These are phyloP conservation scores for Leptinotarsa juncta DNA, from an alignment of 2,888 invertebrate species.

Conservation along the genomic window DNA sequence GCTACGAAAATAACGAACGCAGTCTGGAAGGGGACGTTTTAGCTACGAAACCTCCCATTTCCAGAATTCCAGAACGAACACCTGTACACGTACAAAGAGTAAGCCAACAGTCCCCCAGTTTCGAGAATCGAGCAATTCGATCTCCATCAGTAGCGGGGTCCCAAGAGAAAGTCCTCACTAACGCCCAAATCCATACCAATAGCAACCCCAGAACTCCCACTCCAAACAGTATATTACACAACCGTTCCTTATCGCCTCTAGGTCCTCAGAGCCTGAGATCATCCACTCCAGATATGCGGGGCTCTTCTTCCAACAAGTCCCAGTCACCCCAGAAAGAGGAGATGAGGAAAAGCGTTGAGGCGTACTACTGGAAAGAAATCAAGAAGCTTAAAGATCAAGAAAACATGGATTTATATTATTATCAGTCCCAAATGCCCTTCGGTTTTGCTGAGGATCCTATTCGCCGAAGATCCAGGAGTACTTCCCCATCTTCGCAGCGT, in stretches of 20 bases:
- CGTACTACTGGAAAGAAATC: conserved; percentile 77
- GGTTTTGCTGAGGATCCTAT: conserved; percentile 60
- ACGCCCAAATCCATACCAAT: conserved; percentile 56
- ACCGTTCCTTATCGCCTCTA: conserved; percentile 43
- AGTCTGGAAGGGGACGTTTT: conserved; percentile 29
- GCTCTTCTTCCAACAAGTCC: conserved; percentile 45
- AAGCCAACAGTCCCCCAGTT: conserved; percentile 23
- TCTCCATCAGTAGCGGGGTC: conserved; percentile 37
- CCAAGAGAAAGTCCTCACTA: conserved; percentile 51
- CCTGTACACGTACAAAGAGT: conserved; percentile 17
- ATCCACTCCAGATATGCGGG: conserved; percentile 47
- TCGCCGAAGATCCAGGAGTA: conserved; percentile 65
- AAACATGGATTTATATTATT: conserved; percentile 67
- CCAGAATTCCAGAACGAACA: conserved; percentile 31
- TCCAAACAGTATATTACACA: conserved; percentile 42
- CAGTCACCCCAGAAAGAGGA: conserved; percentile 68
- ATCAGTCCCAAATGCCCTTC: conserved; percentile 56
- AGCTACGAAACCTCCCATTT: conserved; percentile 49
- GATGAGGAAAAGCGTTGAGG: conserved; percentile 72
- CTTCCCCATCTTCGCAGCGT: conserved; percentile 64
- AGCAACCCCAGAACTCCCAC: conserved; percentile 45
- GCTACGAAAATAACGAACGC: conserved; percentile 23
- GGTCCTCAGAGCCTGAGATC: conserved; percentile 38
- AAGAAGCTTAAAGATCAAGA: conserved; percentile 74
- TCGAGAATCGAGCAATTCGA: conserved; percentile 45